Conservation (phyloP, 2,888 invertebrate genomes). For the Luffia ferchaultella region DNA sequence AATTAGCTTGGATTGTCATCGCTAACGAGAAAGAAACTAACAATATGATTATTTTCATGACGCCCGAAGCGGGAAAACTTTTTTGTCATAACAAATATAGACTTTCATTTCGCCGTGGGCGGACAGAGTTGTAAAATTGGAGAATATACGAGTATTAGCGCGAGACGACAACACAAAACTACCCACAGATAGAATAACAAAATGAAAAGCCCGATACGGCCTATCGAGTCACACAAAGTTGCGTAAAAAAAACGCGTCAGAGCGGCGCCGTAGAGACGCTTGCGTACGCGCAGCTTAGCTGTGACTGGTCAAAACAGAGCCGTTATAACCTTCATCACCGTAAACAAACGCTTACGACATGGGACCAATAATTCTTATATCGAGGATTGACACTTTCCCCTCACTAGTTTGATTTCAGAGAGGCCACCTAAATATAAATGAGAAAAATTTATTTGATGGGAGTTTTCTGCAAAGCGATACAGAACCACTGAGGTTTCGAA, state of each 20-base stretch:
- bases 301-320: constrained; percentile 50
- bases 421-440: constrained; percentile 12
- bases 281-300: constrained; percentile 59
- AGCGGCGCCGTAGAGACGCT: constrained; percentile 62
- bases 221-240: not conserved
- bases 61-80: too few relatives aligned
- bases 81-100: not conserved
- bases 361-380: too few relatives aligned
- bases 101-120: not conserved
- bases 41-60: too few relatives aligned
- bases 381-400: too few relatives aligned
- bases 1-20: too few relatives aligned
- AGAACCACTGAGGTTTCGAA: too few relatives aligned
- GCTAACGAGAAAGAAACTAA: too few relatives aligned
- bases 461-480: too few relatives aligned
- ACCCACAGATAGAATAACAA: not conserved
- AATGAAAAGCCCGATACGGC: not conserved
- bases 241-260: constrained; percentile 44
- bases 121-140: not conserved
- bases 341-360: constrained; percentile 53
- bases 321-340: constrained; percentile 60
- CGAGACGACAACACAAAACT: not conserved
- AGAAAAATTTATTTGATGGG: constrained; percentile 11
- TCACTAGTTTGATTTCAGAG: constrained; percentile 1
- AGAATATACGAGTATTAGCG: not conserved